Conservation (phyloP, 2,113 vertebrate species). For the Hipposideros armiger region DNA sequence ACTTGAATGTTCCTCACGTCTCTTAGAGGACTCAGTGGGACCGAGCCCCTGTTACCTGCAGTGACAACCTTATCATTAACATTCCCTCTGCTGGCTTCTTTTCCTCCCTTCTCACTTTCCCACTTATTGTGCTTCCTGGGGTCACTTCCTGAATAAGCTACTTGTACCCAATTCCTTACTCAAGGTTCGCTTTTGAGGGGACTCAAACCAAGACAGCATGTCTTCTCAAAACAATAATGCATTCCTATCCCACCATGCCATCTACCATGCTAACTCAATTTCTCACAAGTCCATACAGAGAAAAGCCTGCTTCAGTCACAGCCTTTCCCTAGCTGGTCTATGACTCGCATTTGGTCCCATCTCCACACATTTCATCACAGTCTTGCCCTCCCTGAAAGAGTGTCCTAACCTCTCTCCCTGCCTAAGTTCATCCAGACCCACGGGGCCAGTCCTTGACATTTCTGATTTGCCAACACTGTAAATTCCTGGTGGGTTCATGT, state of each 20-base stretch:
- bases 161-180: not conserved
- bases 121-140: not conserved
- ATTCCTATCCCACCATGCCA: not conserved
- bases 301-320: not conserved
- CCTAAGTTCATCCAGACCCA: not conserved
- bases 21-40: not conserved
- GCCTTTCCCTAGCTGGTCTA: not conserved
- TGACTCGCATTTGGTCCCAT: too few species aligned
- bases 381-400: not conserved
- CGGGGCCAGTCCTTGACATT: not conserved
- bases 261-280: not conserved
- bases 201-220: not conserved
- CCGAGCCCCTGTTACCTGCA: accelerated
- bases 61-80: too few species aligned
- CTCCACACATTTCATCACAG: not conserved
- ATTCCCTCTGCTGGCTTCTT: not conserved
- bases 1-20: not conserved
- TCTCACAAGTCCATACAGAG: not conserved
- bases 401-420: not conserved
- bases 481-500: not conserved
- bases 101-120: not conserved
- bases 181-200: not conserved
- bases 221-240: not conserved
- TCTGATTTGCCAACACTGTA: not conserved
- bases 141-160: not conserved